Base-by-base conservation (phyloP, 2,113 vertebrate species). In the Odocoileus virginianus region DNA sequence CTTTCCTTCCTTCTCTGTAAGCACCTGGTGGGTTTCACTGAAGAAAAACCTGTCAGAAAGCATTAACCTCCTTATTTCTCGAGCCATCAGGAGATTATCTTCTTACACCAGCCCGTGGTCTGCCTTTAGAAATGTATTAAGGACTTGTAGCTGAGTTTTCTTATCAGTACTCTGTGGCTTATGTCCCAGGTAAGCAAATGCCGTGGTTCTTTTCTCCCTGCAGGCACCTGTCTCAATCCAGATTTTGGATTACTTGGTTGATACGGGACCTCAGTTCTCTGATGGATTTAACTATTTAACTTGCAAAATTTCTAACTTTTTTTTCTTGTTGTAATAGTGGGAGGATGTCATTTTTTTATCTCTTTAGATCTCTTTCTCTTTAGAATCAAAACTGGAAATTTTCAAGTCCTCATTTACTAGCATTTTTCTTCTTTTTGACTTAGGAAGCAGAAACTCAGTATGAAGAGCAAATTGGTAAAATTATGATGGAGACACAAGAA, bases 401-500 rank as follows among this genome's bases (percentile, higher is more conserved):
- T 94, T 90, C 76, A 87, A 96, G 33, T 96, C 60, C 3, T 96
- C 60, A 81, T 96, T 97, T 97, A 36, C 57, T 91, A 60, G 7
- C 13, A 87, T 88, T 95, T 95, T 95, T 97, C 21, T 96, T 96
- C 25, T 97, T 89, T 83, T 96, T 97, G 82, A 96, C 86, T 90
- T 98, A 99, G 99, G 99, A 99, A 98, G 98, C 99, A 67, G 99
- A 99, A 98, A 98, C 93, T 12, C 98, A 99, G 71, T 99, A 99
- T 98, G 99, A 99, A 98, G 99, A 99, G 43, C 99, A 99, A 97
- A 99, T 99, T 97, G 98, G 98, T 98, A 99, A 99, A 97, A 99
- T 99, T 96, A 99, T 99, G 92, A 16, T 99, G 98, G 99, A 99
- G 98, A 99, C 99, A 61, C 99, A 99, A 97, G 99, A 99, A 98